Base-by-base conservation (phyloP, 2,888 invertebrate species). In the Xestia ashworthii region DNA sequence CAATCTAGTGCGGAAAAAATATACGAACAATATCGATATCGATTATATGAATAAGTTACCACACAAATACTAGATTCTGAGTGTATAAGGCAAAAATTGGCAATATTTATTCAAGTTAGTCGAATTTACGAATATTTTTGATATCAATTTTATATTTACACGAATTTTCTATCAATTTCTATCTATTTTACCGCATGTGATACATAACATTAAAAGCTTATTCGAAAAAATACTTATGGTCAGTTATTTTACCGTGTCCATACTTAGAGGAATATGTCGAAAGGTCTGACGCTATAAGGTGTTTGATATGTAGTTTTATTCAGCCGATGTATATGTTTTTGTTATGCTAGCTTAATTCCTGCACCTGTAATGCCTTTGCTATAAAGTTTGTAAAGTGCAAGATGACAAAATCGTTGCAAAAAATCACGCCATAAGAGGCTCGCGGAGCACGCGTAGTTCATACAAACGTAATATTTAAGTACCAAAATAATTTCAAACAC, bases 71-170 rank as follows among this genome's bases (percentile, higher is more conserved):
- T 71, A 79, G 70, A 71, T 78, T 82, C 32, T 41, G 76, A 82
- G 78, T 80, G 69, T 78, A 68, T 87, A 87, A 87, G 87, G 87
- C 87, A 87, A 85, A 88, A 77, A 77, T 84, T 87, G 88, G 87
- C 87, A 87, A 87, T 83, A 25, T 71, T 71, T 76, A 58, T 80
- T 84, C 50, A 83, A 76, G 55, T 74, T 77, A 81, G 71, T 81
- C 74, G 48, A 85, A 82, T 71, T 68, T 79, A 74, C 60, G 71
- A 74, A 69, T 50, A 77, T 19, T 60, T 69, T 64, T 73, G 53
- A 86, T 82, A 60, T 86, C 0, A 70, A 58, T 76, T 79, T 78
- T 48, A 55, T 83, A 86, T 86, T 77, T 76, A 86, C 65, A 81
- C 32, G 32, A 38, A 69, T 73, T 70, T 66, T 66, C 62, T 74